Percentiles rank a stretch among this genome's conserved stretches.
Evolutionary conservation across 2,797 vertebrate genomes (phyloP).

Genomic region (Pagetopsis macropterus): DNA sequence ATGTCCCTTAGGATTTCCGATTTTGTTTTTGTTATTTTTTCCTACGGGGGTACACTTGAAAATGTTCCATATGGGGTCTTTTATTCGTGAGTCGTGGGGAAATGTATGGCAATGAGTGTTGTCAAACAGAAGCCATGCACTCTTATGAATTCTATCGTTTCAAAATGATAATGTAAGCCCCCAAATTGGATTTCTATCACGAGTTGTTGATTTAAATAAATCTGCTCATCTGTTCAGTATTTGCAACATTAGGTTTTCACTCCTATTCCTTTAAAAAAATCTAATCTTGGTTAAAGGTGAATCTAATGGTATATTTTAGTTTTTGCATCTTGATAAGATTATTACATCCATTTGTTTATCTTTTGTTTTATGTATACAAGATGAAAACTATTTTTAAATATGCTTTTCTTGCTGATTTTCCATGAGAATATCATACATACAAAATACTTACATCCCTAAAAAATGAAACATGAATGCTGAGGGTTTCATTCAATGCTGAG

Average conservation of each 20-base stretch:
- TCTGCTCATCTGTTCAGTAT: not conserved
- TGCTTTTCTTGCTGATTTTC: not conserved
- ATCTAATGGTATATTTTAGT: not conserved
- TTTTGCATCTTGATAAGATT: not conserved
- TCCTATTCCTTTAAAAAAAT: not conserved
- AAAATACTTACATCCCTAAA: too few relatives aligned
- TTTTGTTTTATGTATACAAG: not conserved
- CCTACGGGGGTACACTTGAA: not conserved
- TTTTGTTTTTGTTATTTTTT: not conserved
- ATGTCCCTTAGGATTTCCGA: not conserved
- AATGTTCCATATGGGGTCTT: not conserved
- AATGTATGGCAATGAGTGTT: not conserved
- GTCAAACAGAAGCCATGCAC: not conserved
- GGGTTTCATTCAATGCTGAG: not conserved
- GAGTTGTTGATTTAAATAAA: slow-evolving; percentile 1
- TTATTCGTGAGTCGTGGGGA: not conserved
- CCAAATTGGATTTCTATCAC: not conserved
- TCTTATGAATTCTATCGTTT: not conserved
- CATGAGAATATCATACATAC: not conserved
- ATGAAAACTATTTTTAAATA: not conserved
- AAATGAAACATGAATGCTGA: not conserved
- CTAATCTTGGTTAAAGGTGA: not conserved
- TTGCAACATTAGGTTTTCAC: not conserved
- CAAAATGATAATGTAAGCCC: not conserved
- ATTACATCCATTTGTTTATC: not conserved